Base-by-base conservation (phyloP, 2,888 invertebrate species). In the Chalcosyrphus nemorum region DNA sequence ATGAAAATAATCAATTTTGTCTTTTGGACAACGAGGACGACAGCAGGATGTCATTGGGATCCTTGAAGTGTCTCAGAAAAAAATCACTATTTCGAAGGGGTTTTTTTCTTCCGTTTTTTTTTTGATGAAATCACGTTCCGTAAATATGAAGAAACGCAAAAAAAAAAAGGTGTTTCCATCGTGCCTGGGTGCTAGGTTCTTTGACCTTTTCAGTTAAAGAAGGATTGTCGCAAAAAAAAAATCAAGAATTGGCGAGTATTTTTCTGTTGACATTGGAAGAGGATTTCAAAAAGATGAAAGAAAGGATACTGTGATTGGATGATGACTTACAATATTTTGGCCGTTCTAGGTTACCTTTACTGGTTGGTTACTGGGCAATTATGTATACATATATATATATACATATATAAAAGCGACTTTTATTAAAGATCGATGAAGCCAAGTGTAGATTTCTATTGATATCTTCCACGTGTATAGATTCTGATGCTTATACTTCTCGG, bases 111-210 rank as follows among this genome's bases (percentile, higher is more conserved):
- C 13, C n/a, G 2, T 21, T 43, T 11, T 11, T 50, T 35, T 63
- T 56, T 54, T 54, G 41, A 72, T 61, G 50, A 52, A 72, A 72
- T 74, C 63, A 63, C 63, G 72, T 75, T 65, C 27, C 9, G 45
- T 45, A 43, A 45, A 74, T 21, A 63, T 15, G 1, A n/a, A 2
- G 15, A 56, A 1, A 35, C 32, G n/a, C n/a, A n/a, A n/a, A n/a
- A n/a, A n/a, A 24, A 5, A 24, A 35, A 24, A 32, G 41, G 21
- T 50, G 50, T 41, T 27, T 57, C 13, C 50, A 50, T 50, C 50
- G 41, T 21, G 17, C 11, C 21, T n/a, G n/a, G n/a, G n/a, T n/a
- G n/a, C n/a, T n/a, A n/a, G n/a, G 45, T 45, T 35, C 47, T n/a
- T 56, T 54, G 45, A 38, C 24, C 68, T 32, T 54, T 32, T 54